Evolutionary conservation across 2,797 vertebrate species (phyloP).

Genomic region (Paguma larvata): DNA sequence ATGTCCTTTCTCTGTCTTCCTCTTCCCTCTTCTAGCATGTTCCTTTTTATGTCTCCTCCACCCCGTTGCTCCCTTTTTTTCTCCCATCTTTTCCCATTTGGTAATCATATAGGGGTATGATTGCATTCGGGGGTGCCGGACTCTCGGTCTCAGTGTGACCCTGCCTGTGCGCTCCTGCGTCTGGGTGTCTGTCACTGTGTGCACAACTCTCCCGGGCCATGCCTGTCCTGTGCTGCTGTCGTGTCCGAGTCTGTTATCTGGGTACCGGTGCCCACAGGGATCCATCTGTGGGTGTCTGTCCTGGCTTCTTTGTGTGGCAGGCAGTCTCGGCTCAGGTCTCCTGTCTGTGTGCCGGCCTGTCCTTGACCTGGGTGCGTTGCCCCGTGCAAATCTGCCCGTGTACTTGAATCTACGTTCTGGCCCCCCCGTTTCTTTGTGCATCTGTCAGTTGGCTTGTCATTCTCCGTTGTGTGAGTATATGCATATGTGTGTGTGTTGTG

Average conservation of each 20-base stretch:
- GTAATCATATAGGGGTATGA: neutral
- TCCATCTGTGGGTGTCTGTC: neutral
- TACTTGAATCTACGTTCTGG: neutral
- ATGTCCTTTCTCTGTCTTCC: neutral
- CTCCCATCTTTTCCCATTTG: neutral
- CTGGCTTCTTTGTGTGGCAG: slow-evolving; percentile 23
- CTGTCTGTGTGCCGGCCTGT: neutral
- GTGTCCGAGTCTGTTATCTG: neutral
- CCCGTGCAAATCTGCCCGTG: neutral
- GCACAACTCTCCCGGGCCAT: neutral
- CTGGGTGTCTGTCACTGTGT: neutral
- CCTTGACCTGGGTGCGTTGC: neutral
- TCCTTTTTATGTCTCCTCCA: neutral
- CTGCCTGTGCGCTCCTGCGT: neutral
- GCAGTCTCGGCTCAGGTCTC: neutral
- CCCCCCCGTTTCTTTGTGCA: neutral
- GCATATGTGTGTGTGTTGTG: neutral
- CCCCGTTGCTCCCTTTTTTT: slow-evolving; percentile 63
- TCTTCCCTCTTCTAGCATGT: neutral
- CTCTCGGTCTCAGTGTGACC: neutral
- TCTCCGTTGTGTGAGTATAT: neutral
- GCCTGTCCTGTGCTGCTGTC: neutral
- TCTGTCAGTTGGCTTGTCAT: slow-evolving; percentile 34
- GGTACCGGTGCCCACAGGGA: neutral
- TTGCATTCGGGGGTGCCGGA: neutral